Conservation (phyloP, 2,113 vertebrate species). For the Heterotis niloticus region DNA sequence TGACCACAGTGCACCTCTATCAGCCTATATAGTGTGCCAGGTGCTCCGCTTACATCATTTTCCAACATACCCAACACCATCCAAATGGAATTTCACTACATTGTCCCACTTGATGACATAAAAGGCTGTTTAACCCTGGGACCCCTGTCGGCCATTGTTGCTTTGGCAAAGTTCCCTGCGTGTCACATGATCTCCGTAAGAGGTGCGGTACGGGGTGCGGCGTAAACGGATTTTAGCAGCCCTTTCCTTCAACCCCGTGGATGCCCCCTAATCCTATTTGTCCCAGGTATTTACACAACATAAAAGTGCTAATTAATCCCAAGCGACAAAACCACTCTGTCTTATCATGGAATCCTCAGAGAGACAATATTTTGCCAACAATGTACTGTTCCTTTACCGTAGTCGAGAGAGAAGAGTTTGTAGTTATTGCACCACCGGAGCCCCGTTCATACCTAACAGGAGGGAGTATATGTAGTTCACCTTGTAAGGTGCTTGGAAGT, state of each 20-base stretch:
- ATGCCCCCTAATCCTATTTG: constrained; percentile 7
- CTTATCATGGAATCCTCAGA: not conserved
- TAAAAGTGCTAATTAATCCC: constrained; percentile 14
- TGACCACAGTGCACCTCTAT: too few relatives aligned
- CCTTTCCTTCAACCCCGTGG: not conserved
- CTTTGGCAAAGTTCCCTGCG: constrained; percentile 25
- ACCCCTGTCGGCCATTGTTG: constrained; percentile 43
- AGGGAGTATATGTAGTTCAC: not conserved
- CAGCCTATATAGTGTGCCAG: too few relatives aligned
- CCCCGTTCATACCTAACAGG: not conserved
- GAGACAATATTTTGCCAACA: not conserved
- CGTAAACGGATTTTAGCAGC: not conserved
- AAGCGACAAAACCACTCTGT: not conserved
- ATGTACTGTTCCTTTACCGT: not conserved
- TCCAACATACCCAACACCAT: not conserved
- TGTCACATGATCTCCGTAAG: constrained; percentile 48
- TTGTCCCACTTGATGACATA: not conserved
- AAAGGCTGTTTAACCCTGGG: constrained; percentile 32
- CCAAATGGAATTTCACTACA: not conserved
- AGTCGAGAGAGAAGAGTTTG: not conserved
- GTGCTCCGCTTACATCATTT: not conserved
- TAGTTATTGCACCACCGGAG: not conserved
- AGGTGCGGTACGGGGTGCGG: not conserved
- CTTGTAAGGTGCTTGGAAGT: not conserved
- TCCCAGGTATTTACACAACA: constrained; percentile 5